Percentiles rank a stretch among this genome's conserved stretches.
These are phyloP conservation scores for Tyrophagus putrescentiae DNA, from an alignment of 1,140 invertebrate genomes.

Conservation along the genomic window DNA sequence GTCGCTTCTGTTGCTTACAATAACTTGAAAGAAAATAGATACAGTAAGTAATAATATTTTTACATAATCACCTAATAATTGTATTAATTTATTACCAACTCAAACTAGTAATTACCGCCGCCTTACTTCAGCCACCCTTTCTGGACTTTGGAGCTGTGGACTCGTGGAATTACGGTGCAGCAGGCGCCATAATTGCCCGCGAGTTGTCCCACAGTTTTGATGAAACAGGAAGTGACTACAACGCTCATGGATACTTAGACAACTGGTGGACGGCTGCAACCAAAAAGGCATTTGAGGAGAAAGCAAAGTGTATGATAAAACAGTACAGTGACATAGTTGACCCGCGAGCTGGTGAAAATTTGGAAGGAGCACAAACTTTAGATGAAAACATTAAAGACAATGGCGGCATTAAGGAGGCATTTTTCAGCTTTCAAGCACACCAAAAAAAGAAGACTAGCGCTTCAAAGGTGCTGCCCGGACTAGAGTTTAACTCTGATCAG, in stretches of 20 bases:
- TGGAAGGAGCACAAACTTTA: neutral
- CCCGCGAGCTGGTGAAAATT: neutral
- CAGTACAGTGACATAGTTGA: neutral
- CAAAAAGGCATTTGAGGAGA: neutral
- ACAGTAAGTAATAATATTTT: too few species aligned
- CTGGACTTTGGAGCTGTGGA: neutral
- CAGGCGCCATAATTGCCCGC: neutral
- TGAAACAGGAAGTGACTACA: neutral
- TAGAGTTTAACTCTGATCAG: neutral
- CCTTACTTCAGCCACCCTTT: neutral
- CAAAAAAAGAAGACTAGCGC: neutral
- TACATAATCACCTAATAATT: neutral
- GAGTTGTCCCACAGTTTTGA: too few species aligned
- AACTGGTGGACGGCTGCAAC: neutral
- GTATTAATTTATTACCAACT: neutral
- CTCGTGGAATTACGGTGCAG: neutral
- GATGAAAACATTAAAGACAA: conserved; percentile 6
- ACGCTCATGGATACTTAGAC: neutral
- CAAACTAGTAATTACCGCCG: neutral
- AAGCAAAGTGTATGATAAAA: neutral
- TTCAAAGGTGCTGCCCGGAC: neutral
- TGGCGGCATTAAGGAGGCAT: neutral
- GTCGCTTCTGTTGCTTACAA: too few species aligned
- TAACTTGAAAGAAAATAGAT: too few species aligned
- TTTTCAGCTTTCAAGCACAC: neutral